A percentile compares a stretch with the other conserved stretches of the same genome.
phyloP scores from a whole-genome alignment of 1,140 invertebrate species.

The Globodera ellingtonae region DNA sequence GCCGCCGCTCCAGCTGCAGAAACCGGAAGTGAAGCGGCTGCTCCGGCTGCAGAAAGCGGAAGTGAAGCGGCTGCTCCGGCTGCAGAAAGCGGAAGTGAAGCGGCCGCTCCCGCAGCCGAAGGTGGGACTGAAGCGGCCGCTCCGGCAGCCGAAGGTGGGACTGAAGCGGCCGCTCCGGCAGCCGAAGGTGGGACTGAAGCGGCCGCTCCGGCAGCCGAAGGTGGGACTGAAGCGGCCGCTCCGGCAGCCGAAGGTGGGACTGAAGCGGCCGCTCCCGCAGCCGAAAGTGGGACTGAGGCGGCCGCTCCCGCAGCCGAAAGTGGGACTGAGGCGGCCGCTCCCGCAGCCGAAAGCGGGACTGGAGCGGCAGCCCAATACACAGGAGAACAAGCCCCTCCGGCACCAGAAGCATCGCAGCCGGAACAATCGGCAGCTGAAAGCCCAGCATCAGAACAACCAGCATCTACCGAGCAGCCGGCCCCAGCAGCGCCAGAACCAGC shows the following conservation, averaged over 20 bases:
- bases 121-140: too few relatives aligned
- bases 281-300: background rate
- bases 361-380: conserved; percentile 29
- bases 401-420: conserved; percentile 19
- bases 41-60: background rate
- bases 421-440: conserved; percentile 16
- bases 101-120: too few relatives aligned
- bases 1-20: background rate
- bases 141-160: too few relatives aligned
- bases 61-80: background rate
- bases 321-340: conserved; percentile 18
- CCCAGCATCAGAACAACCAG: conserved; percentile 19
- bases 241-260: conserved; percentile 5
- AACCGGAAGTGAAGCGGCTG: background rate
- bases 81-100: background rate
- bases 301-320: conserved; percentile 23
- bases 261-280: background rate
- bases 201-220: background rate
- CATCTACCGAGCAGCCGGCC: conserved; percentile 13
- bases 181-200: too few relatives aligned
- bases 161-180: too few relatives aligned
- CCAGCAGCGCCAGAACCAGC: conserved; percentile 26
- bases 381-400: conserved; percentile 23
- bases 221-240: background rate
- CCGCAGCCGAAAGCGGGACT: conserved; percentile 10